phyloP scores from a whole-genome alignment of 2,888 invertebrate species.

The Agonopterix arenella region DNA sequence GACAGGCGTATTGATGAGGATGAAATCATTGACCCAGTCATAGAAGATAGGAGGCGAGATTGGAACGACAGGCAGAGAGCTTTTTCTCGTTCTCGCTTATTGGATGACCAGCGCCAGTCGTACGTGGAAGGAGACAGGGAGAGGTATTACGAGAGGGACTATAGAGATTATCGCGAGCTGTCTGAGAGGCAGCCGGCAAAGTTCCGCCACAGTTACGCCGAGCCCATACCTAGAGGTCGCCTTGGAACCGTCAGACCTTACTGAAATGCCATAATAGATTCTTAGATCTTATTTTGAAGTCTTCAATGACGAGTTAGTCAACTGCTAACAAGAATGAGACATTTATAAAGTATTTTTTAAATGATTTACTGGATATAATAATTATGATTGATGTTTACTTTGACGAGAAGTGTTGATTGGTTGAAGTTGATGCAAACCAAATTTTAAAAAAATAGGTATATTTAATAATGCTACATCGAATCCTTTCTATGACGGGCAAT shows the following conservation, averaged over 20 bases:
- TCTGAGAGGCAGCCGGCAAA: conserved; percentile 62
- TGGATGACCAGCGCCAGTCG: conserved; percentile 66
- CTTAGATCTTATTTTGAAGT: conserved; percentile 13
- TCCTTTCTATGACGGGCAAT: too few species aligned
- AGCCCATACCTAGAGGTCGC: conserved; percentile 75
- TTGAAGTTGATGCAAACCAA: too few species aligned
- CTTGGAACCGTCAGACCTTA: conserved; percentile 70
- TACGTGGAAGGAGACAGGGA: conserved; percentile 61
- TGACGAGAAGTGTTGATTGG: too few species aligned
- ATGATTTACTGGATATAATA: neutral
- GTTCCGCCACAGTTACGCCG: conserved; percentile 82
- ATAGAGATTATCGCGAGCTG: conserved; percentile 60
- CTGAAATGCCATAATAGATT: conserved; percentile 69
- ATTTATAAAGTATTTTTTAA: neutral
- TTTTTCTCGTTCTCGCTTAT: conserved; percentile 64
- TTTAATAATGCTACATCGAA: too few species aligned
- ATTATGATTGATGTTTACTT: too few species aligned
- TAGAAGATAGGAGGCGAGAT: conserved; percentile 59
- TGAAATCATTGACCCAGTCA: conserved; percentile 63
- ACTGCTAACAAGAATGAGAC: too few species aligned
- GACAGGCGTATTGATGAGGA: conserved; percentile 67
- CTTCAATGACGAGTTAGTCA: neutral
- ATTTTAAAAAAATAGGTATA: too few species aligned
- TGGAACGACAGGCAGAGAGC: conserved; percentile 65
- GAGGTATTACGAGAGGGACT: conserved; percentile 62